Evolutionary conservation across 2,888 invertebrate genomes (phyloP).

Genomic region (Drosophila silvestris): DNA sequence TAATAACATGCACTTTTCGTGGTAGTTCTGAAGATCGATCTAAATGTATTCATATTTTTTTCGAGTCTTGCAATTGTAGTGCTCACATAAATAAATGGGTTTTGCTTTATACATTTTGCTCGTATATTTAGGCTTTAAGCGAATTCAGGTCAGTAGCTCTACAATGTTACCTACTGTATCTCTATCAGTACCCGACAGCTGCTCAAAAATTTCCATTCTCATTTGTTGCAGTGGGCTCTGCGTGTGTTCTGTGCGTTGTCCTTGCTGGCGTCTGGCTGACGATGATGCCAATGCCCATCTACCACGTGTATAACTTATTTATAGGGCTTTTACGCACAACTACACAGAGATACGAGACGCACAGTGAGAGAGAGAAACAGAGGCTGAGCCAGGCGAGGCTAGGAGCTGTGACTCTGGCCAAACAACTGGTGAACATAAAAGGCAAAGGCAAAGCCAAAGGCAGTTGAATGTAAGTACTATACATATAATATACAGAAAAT

Average conservation of each 20-base stretch:
- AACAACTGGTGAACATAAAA: conserved; percentile 50
- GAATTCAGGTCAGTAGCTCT: conserved; percentile 13
- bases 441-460: conserved; percentile 45
- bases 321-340: conserved; percentile 80
- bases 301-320: conserved; percentile 76
- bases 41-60: background rate
- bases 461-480: conserved; percentile 53
- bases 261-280: conserved; percentile 53
- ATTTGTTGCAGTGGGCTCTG: conserved; percentile 19
- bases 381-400: conserved; percentile 8
- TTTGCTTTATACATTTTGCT: conserved; percentile 9
- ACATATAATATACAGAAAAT: conserved; percentile 48
- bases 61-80: background rate
- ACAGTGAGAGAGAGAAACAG: conserved; percentile 6
- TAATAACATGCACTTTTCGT: background rate
- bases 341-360: conserved; percentile 53
- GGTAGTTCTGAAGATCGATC: background rate
- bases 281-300: conserved; percentile 39
- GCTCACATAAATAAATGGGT: conserved; percentile 12
- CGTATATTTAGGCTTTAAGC: conserved; percentile 18
- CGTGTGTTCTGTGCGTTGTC: conserved; percentile 26
- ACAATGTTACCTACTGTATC: conserved; percentile 6
- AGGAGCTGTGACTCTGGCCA: conserved; percentile 23
- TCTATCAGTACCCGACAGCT: background rate
- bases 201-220: conserved; percentile 5